Conservation (phyloP, 1,140 invertebrate species). For the Drosophila eugracilis region DNA sequence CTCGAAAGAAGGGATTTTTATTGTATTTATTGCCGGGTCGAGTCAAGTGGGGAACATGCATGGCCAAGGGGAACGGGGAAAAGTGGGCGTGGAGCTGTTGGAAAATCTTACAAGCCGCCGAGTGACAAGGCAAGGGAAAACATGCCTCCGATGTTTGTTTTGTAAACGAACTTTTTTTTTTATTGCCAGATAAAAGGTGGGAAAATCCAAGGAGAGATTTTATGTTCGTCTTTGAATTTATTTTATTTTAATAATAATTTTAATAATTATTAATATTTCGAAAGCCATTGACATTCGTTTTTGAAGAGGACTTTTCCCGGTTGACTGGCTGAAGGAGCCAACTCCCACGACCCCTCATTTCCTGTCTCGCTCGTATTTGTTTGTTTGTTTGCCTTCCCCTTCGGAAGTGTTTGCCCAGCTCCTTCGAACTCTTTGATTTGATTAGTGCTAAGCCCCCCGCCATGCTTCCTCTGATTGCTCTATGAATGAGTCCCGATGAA, state of each 20-base stretch:
- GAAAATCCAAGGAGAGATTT: too few relatives aligned
- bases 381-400: slow-evolving; percentile 42
- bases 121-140: slow-evolving; percentile 61
- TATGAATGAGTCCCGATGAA: slow-evolving; percentile 71
- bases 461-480: slow-evolving; percentile 59
- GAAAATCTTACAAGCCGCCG: slow-evolving; percentile 65
- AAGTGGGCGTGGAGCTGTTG: slow-evolving; percentile 27
- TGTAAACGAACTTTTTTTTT: slow-evolving; percentile 78
- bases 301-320: slow-evolving; percentile 1
- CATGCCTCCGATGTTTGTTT: slow-evolving; percentile 64
- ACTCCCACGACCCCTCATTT: slow-evolving; percentile 36
- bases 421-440: slow-evolving; percentile 73
- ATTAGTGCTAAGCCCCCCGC: slow-evolving; percentile 46
- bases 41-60: slow-evolving; percentile 14
- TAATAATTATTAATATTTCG: slow-evolving; percentile 9
- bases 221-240: too few relatives aligned
- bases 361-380: slow-evolving; percentile 39
- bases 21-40: slow-evolving; percentile 37
- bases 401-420: slow-evolving; percentile 49
- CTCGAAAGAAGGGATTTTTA: slow-evolving; percentile 23
- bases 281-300: too few relatives aligned
- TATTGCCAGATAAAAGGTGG: slow-evolving; percentile 61
- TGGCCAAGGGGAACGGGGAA: not conserved
- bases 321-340: slow-evolving; percentile 4
- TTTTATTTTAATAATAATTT: too few relatives aligned